Evolutionary conservation across 2,888 invertebrate species (phyloP), one percentile per base, ranked within the genome.

Genomic region (Hoplodrina ambigua): DNA sequence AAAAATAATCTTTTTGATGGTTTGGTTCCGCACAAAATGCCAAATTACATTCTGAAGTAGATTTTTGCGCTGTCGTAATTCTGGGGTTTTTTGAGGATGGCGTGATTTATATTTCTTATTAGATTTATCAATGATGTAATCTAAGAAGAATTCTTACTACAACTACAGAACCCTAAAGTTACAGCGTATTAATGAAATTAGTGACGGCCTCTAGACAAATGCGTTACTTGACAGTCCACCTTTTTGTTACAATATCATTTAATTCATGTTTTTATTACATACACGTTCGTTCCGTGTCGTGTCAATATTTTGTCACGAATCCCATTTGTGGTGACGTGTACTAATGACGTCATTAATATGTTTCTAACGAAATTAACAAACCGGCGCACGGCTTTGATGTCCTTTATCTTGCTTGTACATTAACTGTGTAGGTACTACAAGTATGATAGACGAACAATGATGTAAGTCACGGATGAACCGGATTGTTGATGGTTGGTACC

Each of bases 221-320:
- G 92, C 72, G 83, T 90, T 86, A 84, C 91, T 89, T 88, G 91
- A 93, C 93, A 91, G 91, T 87, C 85, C 87, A 87, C 82, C 84
- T 89, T 92, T 91, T 92, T 91, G 90, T 89, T 90, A 88, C 91
- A 89, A 85, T 86, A 86, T 87, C 89, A 91, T 92, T 93, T 93
- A 90, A 93, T 93, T 90, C 91, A 87, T 90, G 87, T 92, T 93
- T 93, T 93, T 93, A 88, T 86, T 83, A 79, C 78, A 80, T 86
- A 86, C 85, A 85, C 84, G 80, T 77, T 77, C 85, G 77, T 77
- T 74, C 81, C 72, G 72, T 80, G 81, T 81, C 92, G 90, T 94
- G 94, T 96, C 95, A 95, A 96, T 96, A 95, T 94, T 95, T 93
- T 96, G 95, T 96, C 96, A 96, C 95, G 94, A 94, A 91, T 91